Evolutionary conservation across 2,113 vertebrate species (phyloP), one percentile per base, ranked within the genome.

Genomic region (Phalacrocorax aristotelis): DNA sequence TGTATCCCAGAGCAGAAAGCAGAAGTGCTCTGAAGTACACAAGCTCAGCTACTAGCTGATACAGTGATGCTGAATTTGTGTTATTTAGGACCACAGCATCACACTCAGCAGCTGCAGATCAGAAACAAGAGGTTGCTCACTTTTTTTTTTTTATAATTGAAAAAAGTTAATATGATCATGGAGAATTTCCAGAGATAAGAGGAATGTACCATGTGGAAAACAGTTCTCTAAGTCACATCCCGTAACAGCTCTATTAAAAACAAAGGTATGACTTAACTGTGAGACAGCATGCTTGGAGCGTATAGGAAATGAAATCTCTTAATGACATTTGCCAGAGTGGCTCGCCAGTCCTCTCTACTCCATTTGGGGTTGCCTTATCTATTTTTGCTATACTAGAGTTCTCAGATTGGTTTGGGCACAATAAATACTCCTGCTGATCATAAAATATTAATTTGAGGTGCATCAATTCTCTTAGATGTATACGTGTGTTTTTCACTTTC

Each of bases 1-100:
- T 92, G 88, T 48, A 93, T 94, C 18, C 3, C 92, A 85, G 81
- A 94, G 84, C 86, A 97, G 91, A 95, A 97, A 96, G 87, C 94
- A 97, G 92, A 95, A 89, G 71, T 90, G 90, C 66, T 93, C 82
- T 42, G 0, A 92, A 95, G 89, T 49, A 93, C 89, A 79, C 72
- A 72, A 74, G 85, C 64, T 48, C 48, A 2, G 72, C 51, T 87
- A 62, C 89, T 54, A 48, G 38, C 60, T 95, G 81, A 80, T 79
- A 66, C 14, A 2, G 10, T 20, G 81, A 82, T 44, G 77, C 51
- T 36, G 89, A 83, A 80, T 81, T 80, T 77, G 48, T 70, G 60
- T 66, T 55, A 15, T 66, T 88, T 60, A 32, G 62, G 69, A 66
- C 66, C 58, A 51, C 13, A 77, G 62, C 65, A 87, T 65, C 66